phyloP scores from a whole-genome alignment of 2,797 vertebrate genomes.

The Nothura maculosa region DNA sequence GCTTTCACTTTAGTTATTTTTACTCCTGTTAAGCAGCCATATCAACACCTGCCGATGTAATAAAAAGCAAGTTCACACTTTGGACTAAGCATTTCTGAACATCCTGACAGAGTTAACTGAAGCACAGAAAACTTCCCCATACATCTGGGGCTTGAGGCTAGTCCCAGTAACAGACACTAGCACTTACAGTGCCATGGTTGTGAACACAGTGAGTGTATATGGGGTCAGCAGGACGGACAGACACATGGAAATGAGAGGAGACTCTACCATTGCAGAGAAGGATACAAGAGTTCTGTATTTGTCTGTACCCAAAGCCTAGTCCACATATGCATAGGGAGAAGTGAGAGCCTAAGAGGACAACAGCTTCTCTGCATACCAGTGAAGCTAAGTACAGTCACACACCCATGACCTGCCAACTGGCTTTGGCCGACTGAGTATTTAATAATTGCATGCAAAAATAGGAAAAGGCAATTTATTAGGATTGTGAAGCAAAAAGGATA shows the following conservation, averaged over 20 bases:
- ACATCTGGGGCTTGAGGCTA: not conserved
- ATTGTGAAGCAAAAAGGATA: no score
- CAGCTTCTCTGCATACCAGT: no score
- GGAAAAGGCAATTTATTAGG: no score
- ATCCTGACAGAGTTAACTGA: not conserved
- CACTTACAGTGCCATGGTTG: rapidly evolving
- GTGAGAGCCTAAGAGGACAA: rapidly evolving
- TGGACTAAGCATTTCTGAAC: not conserved
- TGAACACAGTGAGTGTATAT: rapidly evolving
- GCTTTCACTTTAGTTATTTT: constrained; percentile 52
- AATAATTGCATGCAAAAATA: no score
- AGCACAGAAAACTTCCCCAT: not conserved
- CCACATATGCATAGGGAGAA: rapidly evolving
- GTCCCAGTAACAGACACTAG: not conserved
- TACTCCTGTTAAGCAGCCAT: not conserved
- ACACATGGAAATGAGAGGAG: not conserved
- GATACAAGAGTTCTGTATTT: not conserved
- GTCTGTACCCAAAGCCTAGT: not conserved
- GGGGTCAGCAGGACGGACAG: not conserved
- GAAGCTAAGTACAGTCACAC: no score
- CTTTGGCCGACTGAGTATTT: no score
- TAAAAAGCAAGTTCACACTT: constrained; percentile 3
- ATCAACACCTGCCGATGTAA: constrained; percentile 2
- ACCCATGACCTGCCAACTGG: no score
- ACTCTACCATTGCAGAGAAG: not conserved